Percentiles rank a stretch among this genome's conserved stretches.
Conservation (phyloP, 2,888 invertebrate species). For the Microdon myrmicae region DNA sequence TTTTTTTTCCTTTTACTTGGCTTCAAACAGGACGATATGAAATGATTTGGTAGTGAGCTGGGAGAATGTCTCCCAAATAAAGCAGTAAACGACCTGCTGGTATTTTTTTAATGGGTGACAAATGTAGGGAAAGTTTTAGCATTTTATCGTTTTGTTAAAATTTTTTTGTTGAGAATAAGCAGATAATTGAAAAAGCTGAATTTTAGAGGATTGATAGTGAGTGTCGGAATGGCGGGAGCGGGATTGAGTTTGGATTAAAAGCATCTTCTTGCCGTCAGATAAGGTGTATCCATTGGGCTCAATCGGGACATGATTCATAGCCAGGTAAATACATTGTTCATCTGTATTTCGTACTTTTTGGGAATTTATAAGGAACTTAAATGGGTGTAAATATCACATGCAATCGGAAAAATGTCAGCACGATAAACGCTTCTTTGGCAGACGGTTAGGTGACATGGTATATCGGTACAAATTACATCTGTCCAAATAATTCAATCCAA, state of each 20-base stretch:
- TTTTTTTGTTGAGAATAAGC: constrained; percentile 23
- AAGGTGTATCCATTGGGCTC: constrained; percentile 23
- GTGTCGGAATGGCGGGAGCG: constrained; percentile 6
- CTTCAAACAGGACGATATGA: constrained; percentile 20
- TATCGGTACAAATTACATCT: too few species aligned
- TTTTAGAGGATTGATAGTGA: constrained; percentile 16
- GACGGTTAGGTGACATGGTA: too few species aligned
- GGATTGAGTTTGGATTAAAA: constrained; percentile 22
- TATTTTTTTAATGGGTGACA: constrained; percentile 48
- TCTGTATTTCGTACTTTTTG: too few species aligned
- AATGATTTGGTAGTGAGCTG: constrained; percentile 9
- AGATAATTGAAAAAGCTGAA: constrained; percentile 42
- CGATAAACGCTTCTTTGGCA: too few species aligned
- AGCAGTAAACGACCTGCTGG: constrained; percentile 46
- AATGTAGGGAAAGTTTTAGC: constrained; percentile 36
- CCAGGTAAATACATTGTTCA: constrained; percentile 1
- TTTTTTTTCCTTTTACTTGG: constrained; percentile 12
- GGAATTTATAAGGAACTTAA: too few species aligned
- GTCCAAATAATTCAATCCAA: too few species aligned
- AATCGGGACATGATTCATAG: constrained; percentile 39
- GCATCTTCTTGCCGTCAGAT: constrained; percentile 22
- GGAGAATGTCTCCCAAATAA: constrained; percentile 13
- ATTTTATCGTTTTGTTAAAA: neutral
- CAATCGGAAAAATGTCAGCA: too few species aligned
- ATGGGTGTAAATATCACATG: too few species aligned